Evolutionary conservation across 2,797 vertebrate genomes (phyloP).

Genomic region (Melanotaenia boesemani): DNA sequence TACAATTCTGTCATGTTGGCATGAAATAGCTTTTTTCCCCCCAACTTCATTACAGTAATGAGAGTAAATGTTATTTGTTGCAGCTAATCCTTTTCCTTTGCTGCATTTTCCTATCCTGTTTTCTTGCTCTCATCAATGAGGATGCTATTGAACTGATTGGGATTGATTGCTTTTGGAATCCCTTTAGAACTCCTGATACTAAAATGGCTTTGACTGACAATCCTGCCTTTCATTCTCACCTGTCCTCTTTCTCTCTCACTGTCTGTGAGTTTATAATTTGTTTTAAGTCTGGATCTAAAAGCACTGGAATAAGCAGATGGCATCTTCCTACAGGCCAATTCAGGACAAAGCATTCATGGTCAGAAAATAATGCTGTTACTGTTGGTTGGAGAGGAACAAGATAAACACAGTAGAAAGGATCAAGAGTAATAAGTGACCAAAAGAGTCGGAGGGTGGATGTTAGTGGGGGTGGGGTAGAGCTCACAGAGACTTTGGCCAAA

Average conservation of each 20-base stretch:
- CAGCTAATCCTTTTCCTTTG: constrained; percentile 10
- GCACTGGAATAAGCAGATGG: background rate
- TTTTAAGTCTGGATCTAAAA: constrained; percentile 13
- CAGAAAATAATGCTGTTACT: constrained; percentile 6
- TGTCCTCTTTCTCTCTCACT: constrained; percentile 8
- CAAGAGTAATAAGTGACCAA: background rate
- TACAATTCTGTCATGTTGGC: background rate
- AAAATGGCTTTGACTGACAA: constrained; percentile 73
- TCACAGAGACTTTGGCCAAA: constrained; percentile 21
- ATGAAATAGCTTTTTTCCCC: no score
- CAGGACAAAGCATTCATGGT: constrained; percentile 13
- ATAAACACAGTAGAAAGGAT: constrained; percentile 4
- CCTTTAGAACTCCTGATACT: constrained; percentile 58
- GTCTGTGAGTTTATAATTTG: constrained; percentile 11
- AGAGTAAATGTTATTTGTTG: background rate
- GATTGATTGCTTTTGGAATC: constrained; percentile 64
- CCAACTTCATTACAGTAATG: no score
- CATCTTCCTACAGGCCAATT: background rate
- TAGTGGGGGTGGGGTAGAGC: background rate
- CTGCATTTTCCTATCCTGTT: constrained; percentile 20
- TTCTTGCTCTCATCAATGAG: constrained; percentile 66
- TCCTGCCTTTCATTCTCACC: constrained; percentile 33
- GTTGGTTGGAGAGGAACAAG: constrained; percentile 15
- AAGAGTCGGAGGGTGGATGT: background rate
- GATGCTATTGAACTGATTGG: constrained; percentile 61